These are phyloP conservation scores for Marisa cornuarietis DNA, from an alignment of 1,140 invertebrate species.

Conservation along the genomic window DNA sequence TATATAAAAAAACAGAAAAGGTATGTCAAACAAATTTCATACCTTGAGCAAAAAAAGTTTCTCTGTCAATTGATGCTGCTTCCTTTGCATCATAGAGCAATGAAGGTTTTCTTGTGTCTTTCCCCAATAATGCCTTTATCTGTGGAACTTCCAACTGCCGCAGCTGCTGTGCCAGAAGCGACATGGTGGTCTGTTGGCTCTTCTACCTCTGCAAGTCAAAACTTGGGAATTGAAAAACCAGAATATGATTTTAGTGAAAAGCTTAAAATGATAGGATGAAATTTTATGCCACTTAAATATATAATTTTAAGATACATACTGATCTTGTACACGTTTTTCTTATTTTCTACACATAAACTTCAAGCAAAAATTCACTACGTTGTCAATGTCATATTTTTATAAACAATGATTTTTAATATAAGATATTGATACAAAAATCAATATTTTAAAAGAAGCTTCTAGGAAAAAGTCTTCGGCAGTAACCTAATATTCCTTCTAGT, in stretches of 20 bases:
- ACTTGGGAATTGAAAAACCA: background rate
- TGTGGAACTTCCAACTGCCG: conserved; percentile 82
- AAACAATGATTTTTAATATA: too few relatives aligned
- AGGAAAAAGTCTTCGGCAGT: too few relatives aligned
- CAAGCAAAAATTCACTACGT: too few relatives aligned
- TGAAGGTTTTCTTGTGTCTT: conserved; percentile 74
- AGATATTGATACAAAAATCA: too few relatives aligned
- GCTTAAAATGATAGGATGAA: background rate
- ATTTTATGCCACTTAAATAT: background rate
- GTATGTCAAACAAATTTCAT: conserved; percentile 38
- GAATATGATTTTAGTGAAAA: background rate
- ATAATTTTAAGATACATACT: background rate
- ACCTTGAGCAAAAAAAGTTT: conserved; percentile 87
- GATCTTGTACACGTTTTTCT: background rate
- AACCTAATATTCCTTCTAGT: too few relatives aligned
- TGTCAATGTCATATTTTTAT: too few relatives aligned
- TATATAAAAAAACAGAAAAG: background rate
- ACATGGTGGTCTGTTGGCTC: conserved; percentile 61
- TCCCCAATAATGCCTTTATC: conserved; percentile 74
- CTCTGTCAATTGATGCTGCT: conserved; percentile 83
- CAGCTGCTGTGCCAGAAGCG: conserved; percentile 86
- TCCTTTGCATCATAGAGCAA: conserved; percentile 89
- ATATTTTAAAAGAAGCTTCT: too few relatives aligned
- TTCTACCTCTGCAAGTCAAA: background rate
- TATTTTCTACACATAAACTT: too few relatives aligned